Conservation (phyloP, 1,140 invertebrate species). For the Dendrolimus kikuchii region DNA sequence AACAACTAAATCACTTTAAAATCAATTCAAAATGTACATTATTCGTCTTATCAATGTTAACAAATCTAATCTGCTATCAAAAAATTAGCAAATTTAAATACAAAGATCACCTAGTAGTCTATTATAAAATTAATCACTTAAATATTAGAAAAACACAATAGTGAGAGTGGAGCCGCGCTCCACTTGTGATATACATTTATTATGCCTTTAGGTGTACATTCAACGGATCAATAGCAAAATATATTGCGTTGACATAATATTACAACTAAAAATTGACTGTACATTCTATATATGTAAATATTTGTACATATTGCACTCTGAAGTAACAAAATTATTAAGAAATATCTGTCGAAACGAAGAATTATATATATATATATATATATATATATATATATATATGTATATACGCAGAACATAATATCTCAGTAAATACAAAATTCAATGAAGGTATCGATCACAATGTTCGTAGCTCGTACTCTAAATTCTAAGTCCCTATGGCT, state of each 20-base stretch:
- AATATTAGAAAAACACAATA: slow-evolving; percentile 65
- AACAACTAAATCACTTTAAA: slow-evolving; percentile 72
- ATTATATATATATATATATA: slow-evolving; percentile 14
- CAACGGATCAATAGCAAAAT: slow-evolving; percentile 56
- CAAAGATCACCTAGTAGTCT: slow-evolving; percentile 65
- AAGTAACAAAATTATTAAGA: slow-evolving; percentile 69
- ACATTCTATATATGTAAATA: slow-evolving; percentile 70
- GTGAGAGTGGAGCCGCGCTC: slow-evolving; percentile 31
- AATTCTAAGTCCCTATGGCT: slow-evolving; percentile 62
- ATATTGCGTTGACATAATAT: slow-evolving; percentile 63
- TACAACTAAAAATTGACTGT: slow-evolving; percentile 71
- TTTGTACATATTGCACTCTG: slow-evolving; percentile 72
- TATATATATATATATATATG: slow-evolving; percentile 8
- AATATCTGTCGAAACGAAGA: slow-evolving; percentile 61
- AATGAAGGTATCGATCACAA: slow-evolving; percentile 62
- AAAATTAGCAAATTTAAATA: slow-evolving; percentile 72
- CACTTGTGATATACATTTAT: slow-evolving; percentile 60
- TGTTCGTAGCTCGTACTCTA: slow-evolving; percentile 64
- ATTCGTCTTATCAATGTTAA: slow-evolving; percentile 64
- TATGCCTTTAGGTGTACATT: slow-evolving; percentile 64
- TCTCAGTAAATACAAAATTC: slow-evolving; percentile 56
- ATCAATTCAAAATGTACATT: slow-evolving; percentile 71
- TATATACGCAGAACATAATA: slow-evolving; percentile 59
- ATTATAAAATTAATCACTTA: slow-evolving; percentile 69
- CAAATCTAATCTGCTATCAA: slow-evolving; percentile 69